Conservation (phyloP, 2,888 invertebrate genomes). For the Syrista parreyssii region DNA sequence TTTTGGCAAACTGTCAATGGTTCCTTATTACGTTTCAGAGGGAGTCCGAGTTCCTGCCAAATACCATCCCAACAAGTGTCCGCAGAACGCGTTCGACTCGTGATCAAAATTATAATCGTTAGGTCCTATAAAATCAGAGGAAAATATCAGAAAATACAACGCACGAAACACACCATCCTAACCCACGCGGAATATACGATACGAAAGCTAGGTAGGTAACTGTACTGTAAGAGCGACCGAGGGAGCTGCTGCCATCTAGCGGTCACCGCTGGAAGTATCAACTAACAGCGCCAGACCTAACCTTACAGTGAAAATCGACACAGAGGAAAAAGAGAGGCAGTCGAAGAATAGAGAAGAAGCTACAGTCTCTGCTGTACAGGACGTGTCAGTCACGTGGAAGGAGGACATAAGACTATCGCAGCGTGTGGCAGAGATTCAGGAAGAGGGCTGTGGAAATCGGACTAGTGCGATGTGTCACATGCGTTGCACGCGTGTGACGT, state of each 20-base stretch:
- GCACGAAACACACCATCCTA: too few species aligned
- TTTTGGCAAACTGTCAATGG: too few species aligned
- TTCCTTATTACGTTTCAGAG: too few species aligned
- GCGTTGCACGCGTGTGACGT: constrained; percentile 37
- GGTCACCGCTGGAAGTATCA: background rate
- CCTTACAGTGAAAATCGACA: too few species aligned
- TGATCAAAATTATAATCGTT: too few species aligned
- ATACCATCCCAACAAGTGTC: too few species aligned
- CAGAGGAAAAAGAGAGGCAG: too few species aligned
- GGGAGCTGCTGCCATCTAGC: background rate
- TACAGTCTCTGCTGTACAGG: background rate
- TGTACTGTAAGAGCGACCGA: background rate
- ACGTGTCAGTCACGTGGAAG: constrained; percentile 44
- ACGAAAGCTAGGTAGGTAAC: background rate
- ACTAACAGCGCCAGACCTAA: background rate
- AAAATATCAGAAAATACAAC: background rate
- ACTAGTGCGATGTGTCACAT: constrained; percentile 37
- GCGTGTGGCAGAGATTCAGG: constrained; percentile 19
- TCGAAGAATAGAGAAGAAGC: background rate
- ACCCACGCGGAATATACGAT: background rate
- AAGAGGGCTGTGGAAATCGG: background rate
- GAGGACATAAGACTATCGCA: background rate
- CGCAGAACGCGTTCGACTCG: too few species aligned
- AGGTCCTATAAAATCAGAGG: background rate
- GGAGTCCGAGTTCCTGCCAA: too few species aligned